Conservation (phyloP, 2,888 invertebrate genomes). For the Tachina fera region DNA sequence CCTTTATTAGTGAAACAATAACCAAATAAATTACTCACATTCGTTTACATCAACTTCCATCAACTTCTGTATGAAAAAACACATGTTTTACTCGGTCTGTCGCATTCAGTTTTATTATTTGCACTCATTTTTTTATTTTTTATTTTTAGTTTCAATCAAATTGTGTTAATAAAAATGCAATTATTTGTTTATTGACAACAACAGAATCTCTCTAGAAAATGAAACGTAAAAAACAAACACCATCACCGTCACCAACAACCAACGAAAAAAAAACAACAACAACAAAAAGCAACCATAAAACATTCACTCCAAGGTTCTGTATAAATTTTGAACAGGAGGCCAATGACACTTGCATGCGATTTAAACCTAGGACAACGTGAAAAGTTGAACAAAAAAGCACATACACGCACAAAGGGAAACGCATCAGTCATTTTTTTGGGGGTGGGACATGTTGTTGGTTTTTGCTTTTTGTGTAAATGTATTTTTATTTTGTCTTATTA, state of each 20-base stretch:
- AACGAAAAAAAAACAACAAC: constrained; percentile 7
- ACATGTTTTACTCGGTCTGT: not conserved
- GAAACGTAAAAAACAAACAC: constrained; percentile 23
- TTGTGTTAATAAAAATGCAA: constrained; percentile 62
- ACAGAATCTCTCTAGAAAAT: constrained; percentile 48
- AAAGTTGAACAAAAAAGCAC: constrained; percentile 34
- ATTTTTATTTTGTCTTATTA: constrained; percentile 16
- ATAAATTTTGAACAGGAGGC: constrained; percentile 54
- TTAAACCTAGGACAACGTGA: constrained; percentile 68
- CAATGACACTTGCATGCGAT: constrained; percentile 46
- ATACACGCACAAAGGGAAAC: constrained; percentile 48
- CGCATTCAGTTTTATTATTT: constrained; percentile 18
- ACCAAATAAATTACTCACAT: constrained; percentile 7
- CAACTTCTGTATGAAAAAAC: not conserved
- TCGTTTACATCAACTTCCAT: constrained; percentile 2
- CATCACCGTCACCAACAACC: not conserved
- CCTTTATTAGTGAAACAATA: constrained; percentile 47
- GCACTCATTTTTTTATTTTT: not conserved
- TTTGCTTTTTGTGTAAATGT: not conserved
- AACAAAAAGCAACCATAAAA: constrained; percentile 21
- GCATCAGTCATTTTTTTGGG: constrained; percentile 38
- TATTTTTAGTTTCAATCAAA: constrained; percentile 58
- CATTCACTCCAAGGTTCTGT: constrained; percentile 64
- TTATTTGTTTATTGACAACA: constrained; percentile 62
- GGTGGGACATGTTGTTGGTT: constrained; percentile 44